phyloP scores from a whole-genome alignment of 1,140 invertebrate genomes.

The Bombus breviceps region DNA sequence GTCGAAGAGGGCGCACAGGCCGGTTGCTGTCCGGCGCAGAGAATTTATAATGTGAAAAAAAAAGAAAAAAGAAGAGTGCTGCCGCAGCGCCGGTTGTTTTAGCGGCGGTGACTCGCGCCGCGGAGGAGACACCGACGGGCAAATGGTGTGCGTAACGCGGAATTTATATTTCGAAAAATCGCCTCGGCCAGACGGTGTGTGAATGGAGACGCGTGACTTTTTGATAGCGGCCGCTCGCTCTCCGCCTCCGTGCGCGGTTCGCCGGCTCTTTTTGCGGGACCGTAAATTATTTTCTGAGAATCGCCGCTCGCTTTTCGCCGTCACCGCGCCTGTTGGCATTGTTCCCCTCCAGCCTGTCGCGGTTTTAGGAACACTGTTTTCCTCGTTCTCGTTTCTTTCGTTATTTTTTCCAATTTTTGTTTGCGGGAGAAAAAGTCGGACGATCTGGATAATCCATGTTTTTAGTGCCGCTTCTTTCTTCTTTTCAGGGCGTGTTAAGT shows the following conservation, averaged over 20 bases:
- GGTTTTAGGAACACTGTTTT: not conserved
- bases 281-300: slow-evolving; percentile 51
- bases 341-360: slow-evolving; percentile 14
- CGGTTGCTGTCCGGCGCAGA: slow-evolving; percentile 72
- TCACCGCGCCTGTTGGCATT: slow-evolving; percentile 26
- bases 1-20: slow-evolving; percentile 42
- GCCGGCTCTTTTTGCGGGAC: not conserved
- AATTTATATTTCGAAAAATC: slow-evolving; percentile 60
- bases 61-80: slow-evolving; percentile 55
- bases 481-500: too few species aligned
- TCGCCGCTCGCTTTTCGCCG: slow-evolving; percentile 10
- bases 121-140: slow-evolving; percentile 55
- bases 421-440: not conserved
- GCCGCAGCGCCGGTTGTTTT: slow-evolving; percentile 54
- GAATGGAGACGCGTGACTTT: slow-evolving; percentile 53
- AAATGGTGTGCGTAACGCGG: slow-evolving; percentile 57
- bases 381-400: not conserved
- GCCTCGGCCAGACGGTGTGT: slow-evolving; percentile 7
- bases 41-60: slow-evolving; percentile 76
- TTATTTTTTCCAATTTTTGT: not conserved
- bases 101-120: slow-evolving; percentile 38
- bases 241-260: too few species aligned
- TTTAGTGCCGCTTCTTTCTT: not conserved
- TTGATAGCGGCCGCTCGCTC: slow-evolving; percentile 9
- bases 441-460: not conserved